phyloP scores from a whole-genome alignment of 2,888 invertebrate genomes.

The Drosophila robusta region DNA sequence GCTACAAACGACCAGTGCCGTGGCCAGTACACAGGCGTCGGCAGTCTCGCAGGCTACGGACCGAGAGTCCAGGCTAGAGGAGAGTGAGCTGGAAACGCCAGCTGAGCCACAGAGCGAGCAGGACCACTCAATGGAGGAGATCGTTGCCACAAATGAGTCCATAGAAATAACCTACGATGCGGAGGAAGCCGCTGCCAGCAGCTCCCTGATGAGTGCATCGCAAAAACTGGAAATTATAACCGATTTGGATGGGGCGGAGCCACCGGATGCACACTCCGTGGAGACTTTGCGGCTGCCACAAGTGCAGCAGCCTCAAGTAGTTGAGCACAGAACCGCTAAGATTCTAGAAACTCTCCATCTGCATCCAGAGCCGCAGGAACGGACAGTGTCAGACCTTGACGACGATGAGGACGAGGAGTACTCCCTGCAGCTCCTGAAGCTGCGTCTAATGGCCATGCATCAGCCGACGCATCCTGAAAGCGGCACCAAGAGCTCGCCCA shows the following conservation, averaged over 20 bases:
- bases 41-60: constrained; percentile 1
- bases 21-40: constrained; percentile 10
- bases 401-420: constrained; percentile 80
- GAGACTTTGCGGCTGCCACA: constrained; percentile 28
- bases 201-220: constrained; percentile 37
- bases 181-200: constrained; percentile 60
- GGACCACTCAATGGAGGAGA: constrained; percentile 83
- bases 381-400: constrained; percentile 45
- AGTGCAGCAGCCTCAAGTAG: constrained; percentile 40
- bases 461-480: constrained; percentile 50
- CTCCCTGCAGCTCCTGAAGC: constrained; percentile 77
- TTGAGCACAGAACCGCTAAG: constrained; percentile 55
- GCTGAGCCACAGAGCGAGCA: constrained; percentile 68
- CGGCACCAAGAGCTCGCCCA: constrained; percentile 49
- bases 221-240: constrained; percentile 56
- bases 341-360: constrained; percentile 49
- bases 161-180: constrained; percentile 81
- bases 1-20: constrained; percentile 5
- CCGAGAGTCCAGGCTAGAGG: constrained; percentile 23
- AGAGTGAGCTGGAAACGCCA: constrained; percentile 34
- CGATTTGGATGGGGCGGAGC: constrained; percentile 65
- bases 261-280: constrained; percentile 15
- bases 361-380: constrained; percentile 53
- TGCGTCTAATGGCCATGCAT: constrained; percentile 82
- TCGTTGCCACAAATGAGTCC: constrained; percentile 82